These are phyloP conservation scores for Cordylochernes scorpioides DNA, from an alignment of 2,888 invertebrate species.

Conservation along the genomic window DNA sequence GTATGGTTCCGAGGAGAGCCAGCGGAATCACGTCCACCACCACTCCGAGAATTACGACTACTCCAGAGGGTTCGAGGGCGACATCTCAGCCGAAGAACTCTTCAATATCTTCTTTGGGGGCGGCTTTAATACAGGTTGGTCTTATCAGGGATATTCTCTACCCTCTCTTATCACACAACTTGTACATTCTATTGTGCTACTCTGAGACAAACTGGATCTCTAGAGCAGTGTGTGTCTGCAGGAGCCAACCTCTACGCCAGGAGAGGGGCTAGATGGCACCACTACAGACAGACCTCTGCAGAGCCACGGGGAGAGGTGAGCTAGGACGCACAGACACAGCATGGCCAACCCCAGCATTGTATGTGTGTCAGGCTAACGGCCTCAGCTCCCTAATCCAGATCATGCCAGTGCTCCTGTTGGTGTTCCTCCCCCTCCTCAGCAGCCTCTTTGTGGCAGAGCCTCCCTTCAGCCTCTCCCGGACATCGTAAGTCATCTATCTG, in stretches of 20 bases:
- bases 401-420: slow-evolving; percentile 67
- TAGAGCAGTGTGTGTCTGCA: too few species aligned
- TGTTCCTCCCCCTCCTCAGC: slow-evolving; percentile 77
- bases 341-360: too few species aligned
- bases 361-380: too few species aligned
- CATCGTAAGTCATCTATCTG: too few species aligned
- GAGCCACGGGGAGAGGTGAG: slow-evolving; percentile 17
- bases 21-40: slow-evolving; percentile 16
- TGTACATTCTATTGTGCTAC: too few species aligned
- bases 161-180: too few species aligned
- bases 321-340: too few species aligned
- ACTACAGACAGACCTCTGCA: slow-evolving; percentile 24
- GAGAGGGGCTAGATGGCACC: slow-evolving; percentile 31
- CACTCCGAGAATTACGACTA: slow-evolving; percentile 33
- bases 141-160: too few species aligned
- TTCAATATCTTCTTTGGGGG: slow-evolving; percentile 98
- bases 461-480: slow-evolving; percentile 55
- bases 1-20: slow-evolving; percentile 45
- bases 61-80: slow-evolving; percentile 70
- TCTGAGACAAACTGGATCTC: too few species aligned
- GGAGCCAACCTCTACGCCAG: slow-evolving; percentile 36
- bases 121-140: slow-evolving; percentile 33
- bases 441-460: slow-evolving; percentile 89
- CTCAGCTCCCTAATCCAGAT: slow-evolving; percentile 45
- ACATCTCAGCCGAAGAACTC: slow-evolving; percentile 84